Evolutionary conservation across 2,113 vertebrate species (phyloP), one percentile per base, ranked within the genome.

Genomic region (Upupa epops): DNA sequence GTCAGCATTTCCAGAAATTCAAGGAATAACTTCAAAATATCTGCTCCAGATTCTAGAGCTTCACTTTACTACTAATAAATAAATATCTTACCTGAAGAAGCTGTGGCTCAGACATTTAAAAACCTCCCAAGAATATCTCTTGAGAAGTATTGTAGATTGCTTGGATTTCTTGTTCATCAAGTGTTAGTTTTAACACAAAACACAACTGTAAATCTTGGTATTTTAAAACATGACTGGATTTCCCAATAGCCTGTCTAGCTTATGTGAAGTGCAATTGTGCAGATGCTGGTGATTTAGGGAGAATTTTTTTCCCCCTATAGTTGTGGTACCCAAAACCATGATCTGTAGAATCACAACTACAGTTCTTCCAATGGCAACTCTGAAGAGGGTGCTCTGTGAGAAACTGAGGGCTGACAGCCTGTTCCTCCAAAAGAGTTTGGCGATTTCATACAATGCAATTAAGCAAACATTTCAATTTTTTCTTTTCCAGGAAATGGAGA

Each of bases 401-500:
- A 92, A 83, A 84, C 7, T 40, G 70, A 94, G 74, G 49, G 45
- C 81, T 84, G 61, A 70, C 40, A 84, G 25, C 46, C 66, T 75
- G 66, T 82, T 95, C 81, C 89, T 96, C 81, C 87, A 89, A 94
- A 93, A 90, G 45, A 76, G 71, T 91, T 93, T 91, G 71, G 54
- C 74, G 79, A 86, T 84, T 90, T 82, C 59, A 40, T 32, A 49
- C 14, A 25, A 32, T 48, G 64, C 48, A 68, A 49, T 64, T 49
- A 84, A 68, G 55, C 40, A 48, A 69, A 83, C 55, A 61, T 34
- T 24, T 89, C 54, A 82, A 69, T 95, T 91, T 94, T 66, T 95
- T 96, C n/a, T 93, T 81, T 92, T 95, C 58, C 97, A 99, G 99
- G 99, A 80, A 99, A 98, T 97, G 99, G 98, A 29, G 98, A 99